Conservation (phyloP, 2,113 vertebrate species). For the Brachionichthys hirsutus region DNA sequence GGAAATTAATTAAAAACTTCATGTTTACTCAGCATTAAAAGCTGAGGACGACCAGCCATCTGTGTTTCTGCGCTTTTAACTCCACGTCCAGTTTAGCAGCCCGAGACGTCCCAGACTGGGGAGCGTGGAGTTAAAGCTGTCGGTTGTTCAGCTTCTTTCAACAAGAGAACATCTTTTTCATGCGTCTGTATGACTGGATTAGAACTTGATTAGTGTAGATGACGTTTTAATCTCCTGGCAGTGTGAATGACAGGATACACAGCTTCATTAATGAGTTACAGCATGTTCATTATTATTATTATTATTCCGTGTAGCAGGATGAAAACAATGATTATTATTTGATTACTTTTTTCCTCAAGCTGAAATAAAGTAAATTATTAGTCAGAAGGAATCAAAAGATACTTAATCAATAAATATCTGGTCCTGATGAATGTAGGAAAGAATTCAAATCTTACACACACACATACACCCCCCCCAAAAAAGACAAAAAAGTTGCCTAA, state of each 20-base stretch:
- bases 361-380: slow-evolving; percentile 1
- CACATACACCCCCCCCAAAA: too few relatives aligned
- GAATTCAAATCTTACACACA: too few relatives aligned
- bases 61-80: slow-evolving; percentile 25
- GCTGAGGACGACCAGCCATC: slow-evolving; percentile 24
- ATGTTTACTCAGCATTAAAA: slow-evolving; percentile 45
- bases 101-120: slow-evolving; percentile 26
- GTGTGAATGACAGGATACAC: slow-evolving; percentile 6
- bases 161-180: slow-evolving; percentile 26
- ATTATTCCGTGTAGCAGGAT: background rate
- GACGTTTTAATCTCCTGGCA: slow-evolving; percentile 25
- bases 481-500: too few relatives aligned
- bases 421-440: too few relatives aligned
- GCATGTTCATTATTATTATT: slow-evolving; percentile 6
- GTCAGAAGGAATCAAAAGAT: too few relatives aligned
- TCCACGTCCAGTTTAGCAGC: slow-evolving; percentile 32
- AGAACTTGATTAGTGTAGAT: slow-evolving; percentile 34
- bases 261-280: background rate
- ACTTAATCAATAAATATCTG: too few relatives aligned
- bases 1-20: slow-evolving; percentile 43
- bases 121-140: slow-evolving; percentile 17
- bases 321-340: too few relatives aligned
- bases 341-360: background rate
- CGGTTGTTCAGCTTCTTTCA: slow-evolving; percentile 26
- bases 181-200: slow-evolving; percentile 25